Conservation (phyloP, 1,140 invertebrate genomes). For the Portunus trituberculatus region DNA sequence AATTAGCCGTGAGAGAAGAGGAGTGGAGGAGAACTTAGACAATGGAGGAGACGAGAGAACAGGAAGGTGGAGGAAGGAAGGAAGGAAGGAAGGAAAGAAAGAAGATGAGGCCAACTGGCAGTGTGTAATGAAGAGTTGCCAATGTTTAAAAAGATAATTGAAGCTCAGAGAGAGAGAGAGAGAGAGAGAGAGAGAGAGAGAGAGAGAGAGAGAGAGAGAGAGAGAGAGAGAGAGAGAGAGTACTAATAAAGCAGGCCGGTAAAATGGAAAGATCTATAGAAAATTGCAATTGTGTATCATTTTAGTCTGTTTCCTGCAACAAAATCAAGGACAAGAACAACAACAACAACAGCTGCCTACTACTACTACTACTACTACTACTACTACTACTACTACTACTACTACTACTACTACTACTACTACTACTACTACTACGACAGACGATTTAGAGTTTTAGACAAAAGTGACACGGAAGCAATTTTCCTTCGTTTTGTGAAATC, state of each 20-base stretch:
- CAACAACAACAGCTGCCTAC: no score
- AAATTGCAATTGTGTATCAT: no score
- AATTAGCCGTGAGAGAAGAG: not conserved
- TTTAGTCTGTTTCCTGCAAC: no score
- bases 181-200: constrained; percentile 11
- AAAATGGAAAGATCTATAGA: no score
- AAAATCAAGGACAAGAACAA: no score
- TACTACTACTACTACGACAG: constrained; percentile 25
- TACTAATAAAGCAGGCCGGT: no score
- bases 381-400: constrained; percentile 59
- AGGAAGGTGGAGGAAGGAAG: not conserved
- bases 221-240: no score
- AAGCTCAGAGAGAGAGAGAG: not conserved
- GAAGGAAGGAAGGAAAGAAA: constrained; percentile 2
- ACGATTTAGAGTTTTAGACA: no score
- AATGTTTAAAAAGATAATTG: constrained; percentile 1
- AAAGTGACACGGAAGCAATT: no score
- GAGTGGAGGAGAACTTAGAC: no score
- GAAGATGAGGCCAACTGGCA: not conserved
- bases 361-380: constrained; percentile 29
- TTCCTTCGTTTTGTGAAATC: no score
- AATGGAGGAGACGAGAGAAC: not conserved
- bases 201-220: constrained; percentile 4
- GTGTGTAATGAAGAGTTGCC: not conserved
- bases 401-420: constrained; percentile 39